Percentiles rank a stretch among this genome's conserved stretches.
phyloP scores from a whole-genome alignment of 2,113 vertebrate genomes.

The Corvus hawaiiensis region DNA sequence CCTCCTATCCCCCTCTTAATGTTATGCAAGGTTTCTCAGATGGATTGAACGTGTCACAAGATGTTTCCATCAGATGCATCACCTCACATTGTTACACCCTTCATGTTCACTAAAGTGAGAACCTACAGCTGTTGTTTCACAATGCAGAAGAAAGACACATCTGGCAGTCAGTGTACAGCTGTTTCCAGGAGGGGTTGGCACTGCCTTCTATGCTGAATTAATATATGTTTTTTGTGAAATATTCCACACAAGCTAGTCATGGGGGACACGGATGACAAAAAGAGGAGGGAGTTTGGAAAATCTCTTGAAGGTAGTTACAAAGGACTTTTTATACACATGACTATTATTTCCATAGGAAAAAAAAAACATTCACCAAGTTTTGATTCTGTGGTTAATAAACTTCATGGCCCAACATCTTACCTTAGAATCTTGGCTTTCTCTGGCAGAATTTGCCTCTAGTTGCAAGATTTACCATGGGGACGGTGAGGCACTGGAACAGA shows the following conservation, averaged over 20 bases:
- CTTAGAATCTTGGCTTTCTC: neutral
- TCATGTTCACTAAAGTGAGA: neutral
- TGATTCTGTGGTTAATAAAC: neutral
- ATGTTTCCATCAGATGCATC: rapidly evolving
- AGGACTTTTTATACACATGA: neutral
- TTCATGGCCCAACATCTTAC: rapidly evolving
- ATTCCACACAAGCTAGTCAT: neutral
- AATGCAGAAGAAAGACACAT: neutral
- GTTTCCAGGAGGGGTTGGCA: neutral
- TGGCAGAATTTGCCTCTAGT: neutral
- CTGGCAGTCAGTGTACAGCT: neutral
- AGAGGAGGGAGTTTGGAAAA: neutral
- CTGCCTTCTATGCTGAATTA: neutral
- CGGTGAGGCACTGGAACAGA: neutral
- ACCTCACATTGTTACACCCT: neutral
- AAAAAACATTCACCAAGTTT: neutral
- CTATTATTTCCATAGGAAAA: neutral
- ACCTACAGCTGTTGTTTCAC: neutral
- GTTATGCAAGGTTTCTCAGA: neutral
- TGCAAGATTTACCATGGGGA: neutral
- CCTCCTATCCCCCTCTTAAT: no score
- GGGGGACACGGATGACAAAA: neutral
- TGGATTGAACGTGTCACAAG: neutral
- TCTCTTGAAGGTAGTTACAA: neutral
- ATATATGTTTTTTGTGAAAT: neutral